Conservation (phyloP, 53 echinoderm and acorn worm genomes). For the Echinometra lucunter region DNA sequence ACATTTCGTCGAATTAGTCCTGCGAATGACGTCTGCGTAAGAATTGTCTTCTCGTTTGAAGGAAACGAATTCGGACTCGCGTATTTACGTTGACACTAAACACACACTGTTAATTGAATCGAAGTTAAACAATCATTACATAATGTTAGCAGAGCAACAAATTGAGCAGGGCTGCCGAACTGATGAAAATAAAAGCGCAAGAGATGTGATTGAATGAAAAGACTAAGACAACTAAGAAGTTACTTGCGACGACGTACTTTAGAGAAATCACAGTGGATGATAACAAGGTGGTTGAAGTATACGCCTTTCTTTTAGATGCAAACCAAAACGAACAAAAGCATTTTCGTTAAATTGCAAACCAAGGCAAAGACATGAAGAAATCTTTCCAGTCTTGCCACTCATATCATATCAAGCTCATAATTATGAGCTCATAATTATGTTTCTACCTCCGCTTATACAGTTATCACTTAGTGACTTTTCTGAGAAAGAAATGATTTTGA, state of each 20-base stretch:
- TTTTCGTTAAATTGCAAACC: too few species aligned
- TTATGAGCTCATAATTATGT: too few species aligned
- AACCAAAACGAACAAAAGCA: background rate
- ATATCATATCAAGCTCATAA: too few species aligned
- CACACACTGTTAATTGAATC: conserved; percentile 68
- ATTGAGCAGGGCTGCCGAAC: conserved; percentile 29
- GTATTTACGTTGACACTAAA: conserved; percentile 57
- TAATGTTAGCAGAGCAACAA: conserved; percentile 44
- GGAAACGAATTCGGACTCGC: background rate
- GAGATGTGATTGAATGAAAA: background rate
- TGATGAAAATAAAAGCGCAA: background rate
- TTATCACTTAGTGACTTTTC: background rate
- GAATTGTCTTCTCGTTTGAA: background rate
- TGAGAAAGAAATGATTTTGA: background rate
- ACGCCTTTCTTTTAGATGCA: background rate
- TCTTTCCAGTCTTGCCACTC: too few species aligned
- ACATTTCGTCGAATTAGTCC: background rate
- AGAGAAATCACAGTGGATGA: background rate
- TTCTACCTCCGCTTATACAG: too few species aligned
- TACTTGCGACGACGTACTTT: too few species aligned
- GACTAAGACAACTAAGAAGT: background rate
- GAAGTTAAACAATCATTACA: conserved; percentile 66
- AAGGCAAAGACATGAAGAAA: too few species aligned
- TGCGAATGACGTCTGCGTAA: background rate
- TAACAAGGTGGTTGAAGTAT: background rate